Evolutionary conservation across 2,888 invertebrate genomes (phyloP).

Genomic region (Eugnorisma glareosa): DNA sequence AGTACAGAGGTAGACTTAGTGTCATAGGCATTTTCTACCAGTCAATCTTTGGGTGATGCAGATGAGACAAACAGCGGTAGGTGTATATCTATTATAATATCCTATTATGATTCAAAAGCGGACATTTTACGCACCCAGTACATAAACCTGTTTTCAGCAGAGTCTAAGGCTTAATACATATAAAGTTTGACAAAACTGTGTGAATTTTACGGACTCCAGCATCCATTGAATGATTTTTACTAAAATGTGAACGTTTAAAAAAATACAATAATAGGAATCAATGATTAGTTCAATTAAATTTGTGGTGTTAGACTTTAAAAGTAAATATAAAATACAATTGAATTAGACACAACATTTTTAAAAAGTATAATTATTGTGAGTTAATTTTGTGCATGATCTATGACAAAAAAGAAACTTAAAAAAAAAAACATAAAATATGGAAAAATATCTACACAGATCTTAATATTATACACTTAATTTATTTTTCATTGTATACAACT

Average conservation of each 20-base stretch:
- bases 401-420: slow-evolving; percentile 11
- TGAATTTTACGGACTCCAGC: background rate
- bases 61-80: too few relatives aligned
- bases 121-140: background rate
- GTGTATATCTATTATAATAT: too few relatives aligned
- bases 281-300: slow-evolving; percentile 13
- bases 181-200: background rate
- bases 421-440: slow-evolving; percentile 53
- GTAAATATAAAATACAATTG: slow-evolving; percentile 29
- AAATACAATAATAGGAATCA: slow-evolving; percentile 15
- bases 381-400: slow-evolving; percentile 49
- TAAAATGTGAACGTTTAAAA: background rate
- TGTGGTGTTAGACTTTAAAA: slow-evolving; percentile 10
- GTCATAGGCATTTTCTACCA: too few relatives aligned
- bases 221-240: background rate
- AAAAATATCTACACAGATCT: slow-evolving; percentile 66
- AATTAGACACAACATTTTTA: slow-evolving; percentile 24
- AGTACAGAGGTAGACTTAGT: too few relatives aligned
- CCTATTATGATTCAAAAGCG: too few relatives aligned
- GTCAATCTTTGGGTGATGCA: too few relatives aligned
- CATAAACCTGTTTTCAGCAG: background rate
- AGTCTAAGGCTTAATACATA: background rate
- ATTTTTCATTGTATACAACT: slow-evolving; percentile 43
- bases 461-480: slow-evolving; percentile 52
- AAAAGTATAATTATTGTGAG: slow-evolving; percentile 19